Evolutionary conservation across 2,797 vertebrate species (phyloP), one percentile per base, ranked within the genome.

Genomic region (Sebastes trivittatus): DNA sequence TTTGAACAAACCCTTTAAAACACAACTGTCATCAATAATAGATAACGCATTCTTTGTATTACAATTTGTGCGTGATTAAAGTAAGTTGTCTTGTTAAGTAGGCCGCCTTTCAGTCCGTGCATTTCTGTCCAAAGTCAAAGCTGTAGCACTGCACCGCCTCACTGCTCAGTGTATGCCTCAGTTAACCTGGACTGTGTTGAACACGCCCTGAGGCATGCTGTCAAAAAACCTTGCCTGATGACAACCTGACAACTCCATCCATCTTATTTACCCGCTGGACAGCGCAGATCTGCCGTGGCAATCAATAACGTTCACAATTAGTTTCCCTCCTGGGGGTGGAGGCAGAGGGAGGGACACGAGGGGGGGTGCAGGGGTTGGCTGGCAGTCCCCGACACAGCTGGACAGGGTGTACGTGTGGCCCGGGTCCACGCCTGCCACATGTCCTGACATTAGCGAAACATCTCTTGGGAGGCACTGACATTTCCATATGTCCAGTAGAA

Each of bases 231-330:
- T 77, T 52, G 86, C 91, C 91, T 92, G 94, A 95, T 92, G 94
- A 95, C 94, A 90, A 94, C 84, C 91, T 94, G 95, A 96, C 95
- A 95, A 93, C 90, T 95, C 93, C 93, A 95, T 96, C 95, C 94
- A 95, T 96, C 95, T 94, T 93, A 87, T 94, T 94, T 94, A 94
- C 94, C 95, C 91, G 72, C 91, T 90, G 94, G 95, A 94, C 92
- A 93, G 87, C 75, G 54, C 83, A 84, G 88, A 88, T 93, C 89
- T 82, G 88, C 87, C 36, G 84, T 75, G 89, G 93, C 94, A 94
- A 96, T 96, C 95, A 96, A 96, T 96, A 96, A 95, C 69, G 83
- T 88, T 93, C 94, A 95, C 94, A 96, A 96, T 95, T 96, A 95
- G 95, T 93, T 89, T 84, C 88, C 88, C 92, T 91, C 81, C 82